phyloP scores from a whole-genome alignment of 2,113 vertebrate species.

The Gambusia holbrooki region DNA sequence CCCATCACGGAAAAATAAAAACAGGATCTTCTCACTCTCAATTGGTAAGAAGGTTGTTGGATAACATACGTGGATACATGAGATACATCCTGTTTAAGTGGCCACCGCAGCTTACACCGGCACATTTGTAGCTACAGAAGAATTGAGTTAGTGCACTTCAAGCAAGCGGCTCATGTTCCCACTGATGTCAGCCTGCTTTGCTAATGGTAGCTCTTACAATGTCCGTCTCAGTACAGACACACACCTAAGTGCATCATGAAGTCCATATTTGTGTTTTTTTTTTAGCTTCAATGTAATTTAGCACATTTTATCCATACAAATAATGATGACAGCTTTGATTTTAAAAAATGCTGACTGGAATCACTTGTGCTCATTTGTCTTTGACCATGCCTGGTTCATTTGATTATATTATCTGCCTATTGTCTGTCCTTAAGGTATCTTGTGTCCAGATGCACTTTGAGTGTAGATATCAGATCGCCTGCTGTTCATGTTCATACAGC shows the following conservation, averaged over 20 bases:
- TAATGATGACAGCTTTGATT: conserved; percentile 9
- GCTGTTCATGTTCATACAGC: not conserved
- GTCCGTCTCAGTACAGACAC: conserved; percentile 6
- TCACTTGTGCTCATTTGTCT: conserved; percentile 1
- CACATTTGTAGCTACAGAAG: conserved; percentile 52
- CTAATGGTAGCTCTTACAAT: conserved; percentile 12
- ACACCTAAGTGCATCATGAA: not conserved
- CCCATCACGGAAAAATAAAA: conserved; percentile 26
- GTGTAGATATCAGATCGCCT: conserved; percentile 25
- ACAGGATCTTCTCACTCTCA: conserved; percentile 26
- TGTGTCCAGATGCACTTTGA: conserved; percentile 19
- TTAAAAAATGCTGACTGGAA: not conserved
- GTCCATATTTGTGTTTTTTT: not conserved
- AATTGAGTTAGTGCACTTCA: conserved; percentile 49
- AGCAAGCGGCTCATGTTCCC: conserved; percentile 47
- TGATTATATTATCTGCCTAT: conserved; percentile 18
- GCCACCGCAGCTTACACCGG: conserved; percentile 51
- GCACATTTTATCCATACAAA: not conserved
- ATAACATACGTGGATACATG: conserved; percentile 34
- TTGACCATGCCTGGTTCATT: conserved; percentile 2
- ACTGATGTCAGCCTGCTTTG: conserved; percentile 58
- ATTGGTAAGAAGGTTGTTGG: conserved; percentile 33
- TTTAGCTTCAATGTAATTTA: not conserved
- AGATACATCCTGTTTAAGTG: conserved; percentile 47
- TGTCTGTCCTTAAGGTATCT: conserved; percentile 1